Conservation (phyloP, 1,140 invertebrate species). For the Melitaea cinxia region DNA sequence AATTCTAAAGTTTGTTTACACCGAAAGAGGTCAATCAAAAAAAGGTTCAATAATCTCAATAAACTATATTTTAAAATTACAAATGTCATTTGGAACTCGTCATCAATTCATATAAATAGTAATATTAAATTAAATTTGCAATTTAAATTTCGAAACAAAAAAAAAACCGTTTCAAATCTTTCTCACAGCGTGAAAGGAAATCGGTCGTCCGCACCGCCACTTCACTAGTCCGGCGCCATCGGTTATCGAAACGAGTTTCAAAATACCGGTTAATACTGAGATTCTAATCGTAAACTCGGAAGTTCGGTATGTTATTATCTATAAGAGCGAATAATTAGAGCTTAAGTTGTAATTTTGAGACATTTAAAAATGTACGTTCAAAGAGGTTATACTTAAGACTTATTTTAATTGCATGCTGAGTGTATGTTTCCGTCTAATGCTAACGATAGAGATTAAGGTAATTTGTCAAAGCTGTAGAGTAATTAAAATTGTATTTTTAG, state of each 20-base stretch:
- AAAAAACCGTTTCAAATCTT: conserved; percentile 11
- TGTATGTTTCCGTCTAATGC: not conserved
- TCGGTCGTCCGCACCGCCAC: conserved; percentile 4
- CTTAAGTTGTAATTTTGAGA: not conserved
- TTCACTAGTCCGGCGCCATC: conserved; percentile 13
- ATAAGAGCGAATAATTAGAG: conserved; percentile 20
- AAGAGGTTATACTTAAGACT: not conserved
- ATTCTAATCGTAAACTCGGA: conserved; percentile 23
- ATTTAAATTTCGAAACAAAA: conserved; percentile 13
- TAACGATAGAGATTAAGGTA: too few species aligned
- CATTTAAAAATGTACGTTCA: not conserved
- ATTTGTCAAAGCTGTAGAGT: too few species aligned
- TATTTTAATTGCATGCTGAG: too few species aligned
- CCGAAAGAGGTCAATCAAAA: too few species aligned
- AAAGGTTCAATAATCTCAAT: not conserved
- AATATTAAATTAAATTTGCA: conserved; percentile 8
- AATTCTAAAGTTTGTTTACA: too few species aligned
- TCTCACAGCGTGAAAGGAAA: conserved; percentile 28
- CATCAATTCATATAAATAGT: not conserved
- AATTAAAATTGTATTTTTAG: too few species aligned
- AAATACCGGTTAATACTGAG: conserved; percentile 18
- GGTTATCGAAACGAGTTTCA: conserved; percentile 11
- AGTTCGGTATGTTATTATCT: conserved; percentile 22
- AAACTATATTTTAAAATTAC: not conserved
- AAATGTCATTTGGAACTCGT: not conserved